A percentile compares a stretch with the other conserved stretches of the same genome.
These are phyloP conservation scores for Forpus xanthops DNA, from an alignment of 2,797 vertebrate species.

Conservation along the genomic window DNA sequence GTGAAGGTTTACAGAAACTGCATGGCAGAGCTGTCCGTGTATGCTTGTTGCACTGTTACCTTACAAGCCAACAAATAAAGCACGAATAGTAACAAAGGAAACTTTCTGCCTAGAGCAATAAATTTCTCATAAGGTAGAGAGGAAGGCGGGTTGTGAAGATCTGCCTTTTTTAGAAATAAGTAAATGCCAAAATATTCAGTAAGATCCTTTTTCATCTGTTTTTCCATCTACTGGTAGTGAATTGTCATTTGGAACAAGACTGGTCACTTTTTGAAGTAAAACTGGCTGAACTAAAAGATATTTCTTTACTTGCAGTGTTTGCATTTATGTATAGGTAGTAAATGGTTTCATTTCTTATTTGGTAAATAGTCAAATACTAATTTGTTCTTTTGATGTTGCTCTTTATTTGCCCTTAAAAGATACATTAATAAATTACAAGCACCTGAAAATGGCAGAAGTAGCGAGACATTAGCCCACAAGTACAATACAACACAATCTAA, in stretches of 20 bases:
- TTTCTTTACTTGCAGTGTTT: neutral
- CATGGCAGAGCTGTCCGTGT: neutral
- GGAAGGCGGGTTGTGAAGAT: neutral
- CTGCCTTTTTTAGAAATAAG: neutral
- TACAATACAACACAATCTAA: neutral
- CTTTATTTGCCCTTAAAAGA: slow-evolving; percentile 67
- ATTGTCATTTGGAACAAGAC: neutral
- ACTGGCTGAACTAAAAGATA: neutral
- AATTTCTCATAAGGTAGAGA: neutral
- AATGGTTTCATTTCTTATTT: neutral
- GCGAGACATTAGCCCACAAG: neutral
- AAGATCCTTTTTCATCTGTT: neutral
- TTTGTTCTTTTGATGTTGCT: slow-evolving; percentile 52
- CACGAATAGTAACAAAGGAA: neutral
- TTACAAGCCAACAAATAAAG: neutral
- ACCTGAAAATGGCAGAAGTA: neutral
- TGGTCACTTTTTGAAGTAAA: neutral
- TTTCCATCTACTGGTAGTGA: neutral
- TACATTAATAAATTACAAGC: slow-evolving; percentile 56
- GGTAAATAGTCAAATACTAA: neutral
- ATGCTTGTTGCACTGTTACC: neutral
- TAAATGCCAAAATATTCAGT: neutral
- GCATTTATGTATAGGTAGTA: neutral
- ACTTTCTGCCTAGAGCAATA: neutral
- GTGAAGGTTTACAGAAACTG: neutral